A percentile compares a stretch with the other conserved stretches of the same genome.
These are phyloP conservation scores for Sarcophaga variegata DNA, from an alignment of 2,888 invertebrate genomes.

Conservation along the genomic window DNA sequence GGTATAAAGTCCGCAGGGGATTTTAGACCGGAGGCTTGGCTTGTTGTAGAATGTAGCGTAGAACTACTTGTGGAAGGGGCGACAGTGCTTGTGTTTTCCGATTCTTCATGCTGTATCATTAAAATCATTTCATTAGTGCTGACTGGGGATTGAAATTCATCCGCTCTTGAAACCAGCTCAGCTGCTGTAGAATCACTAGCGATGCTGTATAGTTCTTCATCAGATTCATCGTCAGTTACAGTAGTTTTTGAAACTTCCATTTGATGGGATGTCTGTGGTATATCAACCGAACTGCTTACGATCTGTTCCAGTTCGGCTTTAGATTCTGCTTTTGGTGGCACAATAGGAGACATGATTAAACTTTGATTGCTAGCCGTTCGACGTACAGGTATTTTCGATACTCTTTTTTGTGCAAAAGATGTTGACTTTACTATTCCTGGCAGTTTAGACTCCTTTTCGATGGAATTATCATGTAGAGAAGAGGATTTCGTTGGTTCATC, in stretches of 20 bases:
- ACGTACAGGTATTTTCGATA: slow-evolving; percentile 78
- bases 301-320: neutral
- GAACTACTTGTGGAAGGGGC: slow-evolving; percentile 72
- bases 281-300: neutral
- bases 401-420: slow-evolving; percentile 14
- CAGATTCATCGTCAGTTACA: slow-evolving; percentile 59
- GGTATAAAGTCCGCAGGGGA: slow-evolving; percentile 76
- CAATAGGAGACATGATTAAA: neutral
- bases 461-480: too few relatives aligned
- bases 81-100: slow-evolving; percentile 50
- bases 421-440: neutral
- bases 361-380: slow-evolving; percentile 67
- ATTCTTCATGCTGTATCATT: slow-evolving; percentile 57
- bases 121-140: slow-evolving; percentile 73
- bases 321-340: neutral
- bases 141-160: slow-evolving; percentile 71
- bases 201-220: slow-evolving; percentile 75
- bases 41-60: slow-evolving; percentile 74
- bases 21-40: slow-evolving; percentile 70
- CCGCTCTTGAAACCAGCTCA: slow-evolving; percentile 41
- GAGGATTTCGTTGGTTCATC: too few relatives aligned
- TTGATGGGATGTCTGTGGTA: neutral
- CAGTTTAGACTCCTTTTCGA: too few relatives aligned
- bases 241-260: slow-evolving; percentile 72
- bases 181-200: slow-evolving; percentile 73